Evolutionary conservation across 2,888 invertebrate species (phyloP), one percentile per base, ranked within the genome.

Genomic region (Mimumesa dahlbomi): DNA sequence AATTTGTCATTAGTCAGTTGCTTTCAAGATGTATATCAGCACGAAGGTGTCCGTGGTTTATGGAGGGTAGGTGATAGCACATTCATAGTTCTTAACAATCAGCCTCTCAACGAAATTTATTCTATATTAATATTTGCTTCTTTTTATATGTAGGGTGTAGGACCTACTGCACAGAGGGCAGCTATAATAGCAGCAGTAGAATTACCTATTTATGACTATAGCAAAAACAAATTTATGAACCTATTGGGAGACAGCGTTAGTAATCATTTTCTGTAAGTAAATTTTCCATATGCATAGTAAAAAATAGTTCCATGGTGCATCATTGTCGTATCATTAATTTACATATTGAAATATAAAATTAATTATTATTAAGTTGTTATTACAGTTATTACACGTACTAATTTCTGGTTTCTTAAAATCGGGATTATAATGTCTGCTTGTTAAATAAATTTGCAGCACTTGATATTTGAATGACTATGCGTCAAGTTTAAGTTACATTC

Each of bases 111-210:
- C 2, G 19, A 31, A 11, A 31, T 11, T 43, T 49, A 48, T 64
- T 53, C 38, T 9, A 54, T 48, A 57, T 22, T 45, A 45, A 21
- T 21, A 16, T 21, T 1, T n/a, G 3, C 5, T 34, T 40, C 53
- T 14, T 65, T 52, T 53, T 68, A 36, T 66, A 3, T 19, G 3
- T 43, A 96, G 93, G 98, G 98, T 73, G 97, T 97, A 68, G 95
- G 94, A 19, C 96, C 98, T 13, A 98, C 98, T 54, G 95, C 97
- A 52, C 98, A 98, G 91, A 92, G 98, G 86, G 98, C 98, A 31
- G 97, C 96, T 9, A 93, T 97, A 38, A 97, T 98, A 85, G 97
- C 97, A 38, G 97, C 96, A 11, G 97, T 98, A 45, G 98, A 98
- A 91, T 92, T 98, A 85, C 98, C 98, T 36, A 96, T 95, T 43